Percentiles rank a stretch among this genome's conserved stretches.
Conservation (phyloP, 64 coral and sea anemone species). For the Montipora sp. region DNA sequence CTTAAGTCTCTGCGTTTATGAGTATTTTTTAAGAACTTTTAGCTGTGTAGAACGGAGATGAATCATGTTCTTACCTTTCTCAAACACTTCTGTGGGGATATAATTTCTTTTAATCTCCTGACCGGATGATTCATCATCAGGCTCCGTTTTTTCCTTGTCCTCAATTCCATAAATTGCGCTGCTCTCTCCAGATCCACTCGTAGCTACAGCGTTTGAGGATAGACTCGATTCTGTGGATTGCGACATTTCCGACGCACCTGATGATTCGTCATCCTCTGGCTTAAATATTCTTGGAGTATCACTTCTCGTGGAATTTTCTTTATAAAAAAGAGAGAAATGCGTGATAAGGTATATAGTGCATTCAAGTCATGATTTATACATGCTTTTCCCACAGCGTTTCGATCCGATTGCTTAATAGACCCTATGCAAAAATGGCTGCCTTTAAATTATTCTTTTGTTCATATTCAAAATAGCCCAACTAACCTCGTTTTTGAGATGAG, state of each 20-base stretch:
- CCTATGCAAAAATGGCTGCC: no score
- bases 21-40: no score
- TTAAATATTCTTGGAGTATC: slow-evolving; percentile 54
- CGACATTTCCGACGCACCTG: not conserved
- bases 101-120: slow-evolving; percentile 48
- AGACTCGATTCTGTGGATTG: not conserved
- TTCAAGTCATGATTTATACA: no score
- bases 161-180: not conserved
- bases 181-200: slow-evolving; percentile 21
- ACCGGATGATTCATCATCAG: not conserved
- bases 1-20: no score
- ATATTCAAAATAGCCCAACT: no score
- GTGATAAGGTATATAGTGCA: not conserved
- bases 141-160: not conserved
- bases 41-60: no score
- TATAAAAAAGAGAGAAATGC: not conserved
- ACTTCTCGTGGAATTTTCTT: slow-evolving; percentile 51
- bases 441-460: no score
- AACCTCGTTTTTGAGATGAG: no score
- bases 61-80: slow-evolving; percentile 8
- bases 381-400: no score
- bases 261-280: slow-evolving; percentile 23
- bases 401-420: no score
- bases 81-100: slow-evolving; percentile 74
- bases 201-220: not conserved